These are phyloP conservation scores for Creontiades dilutus DNA, from an alignment of 2,888 invertebrate species.

Conservation along the genomic window DNA sequence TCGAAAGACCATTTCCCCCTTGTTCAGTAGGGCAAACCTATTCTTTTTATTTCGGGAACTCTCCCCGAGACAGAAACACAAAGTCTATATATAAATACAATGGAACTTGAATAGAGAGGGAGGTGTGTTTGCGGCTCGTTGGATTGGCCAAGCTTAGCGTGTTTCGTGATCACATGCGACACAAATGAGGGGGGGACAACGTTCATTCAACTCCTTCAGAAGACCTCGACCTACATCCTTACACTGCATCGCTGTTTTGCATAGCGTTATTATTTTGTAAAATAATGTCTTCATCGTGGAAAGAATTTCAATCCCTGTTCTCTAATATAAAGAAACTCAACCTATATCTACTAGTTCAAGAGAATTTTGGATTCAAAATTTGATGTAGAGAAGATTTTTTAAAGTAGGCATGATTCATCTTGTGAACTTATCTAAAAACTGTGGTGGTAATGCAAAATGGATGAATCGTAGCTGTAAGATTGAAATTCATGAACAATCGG, in stretches of 20 bases:
- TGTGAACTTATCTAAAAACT: no score
- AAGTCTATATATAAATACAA: constrained; percentile 49
- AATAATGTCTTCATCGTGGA: no score
- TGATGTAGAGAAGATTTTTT: no score
- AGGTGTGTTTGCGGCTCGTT: constrained; percentile 36
- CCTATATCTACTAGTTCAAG: no score
- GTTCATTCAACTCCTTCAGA: constrained; percentile 57
- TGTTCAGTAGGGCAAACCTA: constrained; percentile 33
- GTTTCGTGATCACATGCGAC: constrained; percentile 67
- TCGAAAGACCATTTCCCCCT: constrained; percentile 27
- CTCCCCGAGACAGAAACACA: constrained; percentile 13
- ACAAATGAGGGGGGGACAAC: constrained; percentile 42
- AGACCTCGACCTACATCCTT: constrained; percentile 49
- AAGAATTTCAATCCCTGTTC: no score
- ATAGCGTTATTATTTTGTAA: neutral
- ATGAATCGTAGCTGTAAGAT: no score
- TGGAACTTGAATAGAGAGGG: constrained; percentile 33
- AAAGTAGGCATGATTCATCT: no score
- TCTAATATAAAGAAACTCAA: no score
- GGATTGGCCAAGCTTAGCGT: constrained; percentile 54
- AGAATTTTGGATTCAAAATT: no score
- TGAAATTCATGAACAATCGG: no score
- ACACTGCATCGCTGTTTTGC: neutral
- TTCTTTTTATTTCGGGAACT: constrained; percentile 20
- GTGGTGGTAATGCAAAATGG: no score